These are phyloP conservation scores for Dyspetes luteomarginatus DNA, from an alignment of 2,888 invertebrate genomes.

Conservation along the genomic window DNA sequence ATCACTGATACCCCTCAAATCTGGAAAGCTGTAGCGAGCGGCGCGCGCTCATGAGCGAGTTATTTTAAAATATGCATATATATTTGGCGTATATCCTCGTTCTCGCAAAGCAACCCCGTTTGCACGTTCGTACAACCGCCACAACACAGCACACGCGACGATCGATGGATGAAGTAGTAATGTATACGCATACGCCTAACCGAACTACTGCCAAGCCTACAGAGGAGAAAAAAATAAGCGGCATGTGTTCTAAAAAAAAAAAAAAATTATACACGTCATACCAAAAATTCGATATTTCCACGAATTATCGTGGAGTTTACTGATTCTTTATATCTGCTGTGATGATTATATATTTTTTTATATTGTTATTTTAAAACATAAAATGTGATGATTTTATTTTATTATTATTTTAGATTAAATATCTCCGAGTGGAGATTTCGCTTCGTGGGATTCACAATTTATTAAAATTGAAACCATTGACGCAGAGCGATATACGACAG, in stretches of 20 bases:
- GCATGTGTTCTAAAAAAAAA: background rate
- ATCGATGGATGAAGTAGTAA: conserved; percentile 54
- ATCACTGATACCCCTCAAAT: too few species aligned
- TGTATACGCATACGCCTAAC: background rate
- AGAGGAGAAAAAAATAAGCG: conserved; percentile 26
- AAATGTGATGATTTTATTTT: too few species aligned
- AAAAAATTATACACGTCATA: background rate
- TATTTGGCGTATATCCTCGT: conserved; percentile 39
- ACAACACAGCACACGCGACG: conserved; percentile 35
- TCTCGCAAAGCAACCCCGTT: conserved; percentile 55
- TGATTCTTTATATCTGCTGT: too few species aligned
- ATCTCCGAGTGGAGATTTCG: too few species aligned
- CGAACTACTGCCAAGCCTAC: conserved; percentile 15
- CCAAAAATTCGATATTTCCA: background rate
- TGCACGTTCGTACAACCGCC: conserved; percentile 44
- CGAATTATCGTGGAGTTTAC: background rate
- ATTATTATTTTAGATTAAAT: too few species aligned
- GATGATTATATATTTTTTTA: too few species aligned
- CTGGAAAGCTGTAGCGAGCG: too few species aligned
- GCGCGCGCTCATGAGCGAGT: too few species aligned
- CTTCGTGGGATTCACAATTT: too few species aligned
- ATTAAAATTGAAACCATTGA: too few species aligned
- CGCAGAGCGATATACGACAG: too few species aligned
- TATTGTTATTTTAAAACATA: too few species aligned
- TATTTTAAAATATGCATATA: background rate